A percentile compares a stretch with the other conserved stretches of the same genome.
Conservation (phyloP, 2,888 invertebrate species). For the Conistra vaccinii region DNA sequence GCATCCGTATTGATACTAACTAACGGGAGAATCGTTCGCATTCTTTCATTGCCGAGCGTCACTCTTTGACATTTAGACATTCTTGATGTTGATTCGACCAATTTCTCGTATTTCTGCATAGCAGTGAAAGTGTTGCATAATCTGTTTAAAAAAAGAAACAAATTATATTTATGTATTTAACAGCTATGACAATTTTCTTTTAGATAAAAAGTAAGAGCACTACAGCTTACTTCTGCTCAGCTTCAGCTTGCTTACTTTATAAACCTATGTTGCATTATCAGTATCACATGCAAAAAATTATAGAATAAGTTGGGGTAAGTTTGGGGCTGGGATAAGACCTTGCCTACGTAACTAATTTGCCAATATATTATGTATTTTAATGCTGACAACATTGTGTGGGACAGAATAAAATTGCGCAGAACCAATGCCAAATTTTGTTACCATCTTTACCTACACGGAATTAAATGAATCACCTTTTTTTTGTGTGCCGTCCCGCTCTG, state of each 20-base stretch:
- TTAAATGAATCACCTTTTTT: no score
- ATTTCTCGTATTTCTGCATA: slow-evolving; percentile 11
- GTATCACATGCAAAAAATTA: background rate
- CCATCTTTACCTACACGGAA: background rate
- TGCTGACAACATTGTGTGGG: background rate
- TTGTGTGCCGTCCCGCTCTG: no score
- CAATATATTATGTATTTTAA: background rate
- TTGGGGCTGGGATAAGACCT: background rate
- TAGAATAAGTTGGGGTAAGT: background rate
- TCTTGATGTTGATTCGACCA: slow-evolving; percentile 7
- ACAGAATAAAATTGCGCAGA: background rate
- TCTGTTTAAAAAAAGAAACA: background rate
- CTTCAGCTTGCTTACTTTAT: no score
- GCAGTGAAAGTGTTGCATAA: slow-evolving; percentile 9
- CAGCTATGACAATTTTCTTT: background rate
- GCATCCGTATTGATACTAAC: slow-evolving; percentile 19
- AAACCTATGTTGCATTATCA: background rate
- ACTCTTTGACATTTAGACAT: slow-evolving; percentile 37
- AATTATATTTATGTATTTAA: background rate
- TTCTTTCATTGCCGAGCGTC: slow-evolving; percentile 12
- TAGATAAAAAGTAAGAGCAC: background rate
- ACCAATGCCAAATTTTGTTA: background rate
- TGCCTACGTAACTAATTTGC: background rate
- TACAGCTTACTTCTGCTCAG: no score
- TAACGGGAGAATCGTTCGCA: slow-evolving; percentile 33